A percentile compares a stretch with the other conserved stretches of the same genome.
These are phyloP conservation scores for Stichopus horrens DNA, from an alignment of 53 echinoderm and acorn worm genomes.

Conservation along the genomic window DNA sequence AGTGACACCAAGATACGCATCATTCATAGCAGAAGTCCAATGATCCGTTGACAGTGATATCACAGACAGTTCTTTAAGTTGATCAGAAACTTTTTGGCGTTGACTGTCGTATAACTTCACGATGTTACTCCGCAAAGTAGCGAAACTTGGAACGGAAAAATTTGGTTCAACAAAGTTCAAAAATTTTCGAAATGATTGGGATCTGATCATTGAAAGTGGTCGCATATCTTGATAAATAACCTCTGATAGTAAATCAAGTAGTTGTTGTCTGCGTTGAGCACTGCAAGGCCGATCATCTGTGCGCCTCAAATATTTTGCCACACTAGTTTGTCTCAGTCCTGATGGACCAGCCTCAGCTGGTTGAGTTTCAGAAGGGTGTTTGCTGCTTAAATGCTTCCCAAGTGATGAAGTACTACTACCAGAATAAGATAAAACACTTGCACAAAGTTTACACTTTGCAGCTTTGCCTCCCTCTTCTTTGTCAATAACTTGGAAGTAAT, in stretches of 20 bases:
- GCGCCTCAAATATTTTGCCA: background rate
- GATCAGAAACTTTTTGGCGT: background rate
- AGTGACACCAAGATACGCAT: constrained; percentile 33
- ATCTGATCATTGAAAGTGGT: constrained; percentile 12
- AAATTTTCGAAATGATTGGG: constrained; percentile 3
- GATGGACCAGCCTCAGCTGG: background rate
- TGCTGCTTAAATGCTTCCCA: background rate
- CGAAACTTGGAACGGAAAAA: constrained; percentile 14
- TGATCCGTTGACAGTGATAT: constrained; percentile 19
- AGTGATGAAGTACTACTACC: constrained; percentile 29
- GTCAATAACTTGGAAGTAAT: too few species aligned
- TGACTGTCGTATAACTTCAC: constrained; percentile 11
- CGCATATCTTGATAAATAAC: constrained; percentile 25
- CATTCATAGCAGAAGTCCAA: constrained; percentile 24
- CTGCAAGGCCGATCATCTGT: constrained; percentile 14
- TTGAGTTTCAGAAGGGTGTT: background rate
- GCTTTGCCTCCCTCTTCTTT: too few species aligned
- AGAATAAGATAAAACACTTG: background rate
- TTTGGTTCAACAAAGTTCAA: constrained; percentile 36
- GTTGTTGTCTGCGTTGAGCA: background rate
- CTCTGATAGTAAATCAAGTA: background rate
- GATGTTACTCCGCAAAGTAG: constrained; percentile 18
- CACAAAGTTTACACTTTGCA: too few species aligned
- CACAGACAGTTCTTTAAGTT: background rate
- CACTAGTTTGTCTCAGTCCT: constrained; percentile 5